Evolutionary conservation across 2,113 vertebrate species (phyloP), one percentile per base, ranked within the genome.

Genomic region (Triplophysa tibetana): DNA sequence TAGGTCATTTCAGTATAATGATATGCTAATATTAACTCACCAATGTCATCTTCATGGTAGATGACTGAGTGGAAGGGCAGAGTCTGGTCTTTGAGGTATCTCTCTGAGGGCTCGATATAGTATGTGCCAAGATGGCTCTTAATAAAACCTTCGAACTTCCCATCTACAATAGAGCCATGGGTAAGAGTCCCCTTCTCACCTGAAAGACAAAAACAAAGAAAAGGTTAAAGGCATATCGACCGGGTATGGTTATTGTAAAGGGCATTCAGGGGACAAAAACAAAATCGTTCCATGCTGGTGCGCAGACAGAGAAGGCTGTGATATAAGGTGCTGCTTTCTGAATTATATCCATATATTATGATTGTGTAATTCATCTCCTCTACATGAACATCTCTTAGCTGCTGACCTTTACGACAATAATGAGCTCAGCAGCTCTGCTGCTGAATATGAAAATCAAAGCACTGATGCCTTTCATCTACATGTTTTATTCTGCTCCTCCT

Each of bases 131-230:
- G 91, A 68, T 90, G 93, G 74, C 96, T 98, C 84, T 93, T 92
- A 85, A 99, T 96, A 88, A 99, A 98, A 83, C 98, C 97, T 90
- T 99, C 98, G 87, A 99, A 99, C 85, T 95, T 94, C 60, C 98
- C 98, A 78, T 96, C 93, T 76, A 95, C 83, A 83, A 99, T 92
- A 70, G 98, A 98, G 24, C 98, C 97, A 82, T 98, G 97, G 83
- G 90, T 95, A 89, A 97, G 86, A 54, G 92, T 96, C 85, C 92
- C 96, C 83, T 95, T 91, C 89, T 99, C 97, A 87, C 98, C 98
- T 99, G 81, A 41, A 33, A 74, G 60, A 33, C 12, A 81, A 75
- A 82, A 56, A 69, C 63, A 81, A 45, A 62, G 1, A 21, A 74
- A 75, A 67, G 23, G 7, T 60, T 43, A 79, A 61, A 38, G 45